These are phyloP conservation scores for Thaumatotibia leucotreta DNA, from an alignment of 1,140 invertebrate species.

Conservation along the genomic window DNA sequence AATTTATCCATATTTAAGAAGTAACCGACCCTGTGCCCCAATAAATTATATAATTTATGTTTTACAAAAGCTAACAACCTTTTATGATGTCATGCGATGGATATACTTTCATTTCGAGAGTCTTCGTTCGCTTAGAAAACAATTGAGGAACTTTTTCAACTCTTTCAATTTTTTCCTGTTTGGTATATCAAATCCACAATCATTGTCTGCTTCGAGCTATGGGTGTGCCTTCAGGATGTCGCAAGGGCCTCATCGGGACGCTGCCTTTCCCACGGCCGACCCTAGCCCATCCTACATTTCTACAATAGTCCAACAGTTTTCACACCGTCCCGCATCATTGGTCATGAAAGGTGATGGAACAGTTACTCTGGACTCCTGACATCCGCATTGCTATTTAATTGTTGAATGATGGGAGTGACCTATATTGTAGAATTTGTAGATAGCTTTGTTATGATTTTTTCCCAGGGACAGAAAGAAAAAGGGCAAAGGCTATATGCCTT, in stretches of 20 bases:
- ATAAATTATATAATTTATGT: too few species aligned
- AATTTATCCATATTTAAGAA: too few species aligned
- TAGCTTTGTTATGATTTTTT: not conserved
- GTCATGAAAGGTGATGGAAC: constrained; percentile 37
- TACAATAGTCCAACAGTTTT: constrained; percentile 54
- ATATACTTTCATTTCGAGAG: too few species aligned
- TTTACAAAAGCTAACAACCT: too few species aligned
- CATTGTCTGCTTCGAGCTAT: not conserved
- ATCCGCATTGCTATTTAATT: constrained; percentile 45
- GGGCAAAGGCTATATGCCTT: not conserved
- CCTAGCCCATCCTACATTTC: constrained; percentile 52
- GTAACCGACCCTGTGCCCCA: too few species aligned
- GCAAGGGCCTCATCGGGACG: not conserved
- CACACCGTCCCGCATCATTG: constrained; percentile 58
- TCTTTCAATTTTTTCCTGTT: too few species aligned
- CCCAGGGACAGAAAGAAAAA: not conserved
- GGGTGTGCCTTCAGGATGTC: constrained; percentile 8
- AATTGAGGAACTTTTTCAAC: too few species aligned
- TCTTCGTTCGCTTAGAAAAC: too few species aligned
- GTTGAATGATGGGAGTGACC: constrained; percentile 23
- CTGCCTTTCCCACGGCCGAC: constrained; percentile 58
- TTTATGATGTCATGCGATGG: too few species aligned
- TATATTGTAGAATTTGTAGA: not conserved
- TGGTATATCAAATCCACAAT: not conserved
- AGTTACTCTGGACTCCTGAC: constrained; percentile 20